Evolutionary conservation across 2,888 invertebrate genomes (phyloP).

Genomic region (Hesperia comma): DNA sequence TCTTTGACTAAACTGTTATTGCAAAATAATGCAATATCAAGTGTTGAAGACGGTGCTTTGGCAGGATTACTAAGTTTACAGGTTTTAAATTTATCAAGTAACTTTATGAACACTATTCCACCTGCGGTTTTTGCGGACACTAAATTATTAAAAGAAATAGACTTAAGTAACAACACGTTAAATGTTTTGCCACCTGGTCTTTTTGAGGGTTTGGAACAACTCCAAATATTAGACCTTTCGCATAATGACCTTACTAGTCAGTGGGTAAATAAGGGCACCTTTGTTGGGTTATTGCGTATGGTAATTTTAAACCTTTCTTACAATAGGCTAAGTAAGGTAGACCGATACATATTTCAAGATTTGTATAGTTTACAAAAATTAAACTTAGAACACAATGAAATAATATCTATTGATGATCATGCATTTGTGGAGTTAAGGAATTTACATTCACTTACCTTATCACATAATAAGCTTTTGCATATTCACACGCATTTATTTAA

Average conservation of each 20-base stretch:
- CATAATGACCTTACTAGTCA: slow-evolving; percentile 88
- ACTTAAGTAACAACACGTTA: slow-evolving; percentile 90
- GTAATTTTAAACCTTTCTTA: slow-evolving; percentile 89
- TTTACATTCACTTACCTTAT: slow-evolving; percentile 89
- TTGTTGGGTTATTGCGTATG: slow-evolving; percentile 88
- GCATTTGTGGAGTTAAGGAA: slow-evolving; percentile 90
- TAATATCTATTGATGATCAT: slow-evolving; percentile 87
- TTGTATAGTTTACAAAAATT: slow-evolving; percentile 90
- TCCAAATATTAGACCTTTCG: slow-evolving; percentile 89
- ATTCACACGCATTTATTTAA: slow-evolving; percentile 88
- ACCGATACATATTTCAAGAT: slow-evolving; percentile 88
- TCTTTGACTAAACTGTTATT: slow-evolving; percentile 87
- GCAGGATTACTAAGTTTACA: slow-evolving; percentile 87
- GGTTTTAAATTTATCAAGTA: slow-evolving; percentile 91
- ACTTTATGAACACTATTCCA: slow-evolving; percentile 89
- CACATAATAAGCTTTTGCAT: slow-evolving; percentile 87
- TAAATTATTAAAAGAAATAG: slow-evolving; percentile 86
- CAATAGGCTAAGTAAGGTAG: slow-evolving; percentile 88
- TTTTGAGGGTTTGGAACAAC: slow-evolving; percentile 87
- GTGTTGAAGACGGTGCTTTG: slow-evolving; percentile 89
- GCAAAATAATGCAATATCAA: slow-evolving; percentile 90
- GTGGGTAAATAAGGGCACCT: slow-evolving; percentile 90
- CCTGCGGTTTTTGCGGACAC: slow-evolving; percentile 89
- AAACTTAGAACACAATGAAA: slow-evolving; percentile 89
- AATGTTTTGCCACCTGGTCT: slow-evolving; percentile 89